Conservation (phyloP, 2,113 vertebrate species). For the Paracanthobrama guichenoti region DNA sequence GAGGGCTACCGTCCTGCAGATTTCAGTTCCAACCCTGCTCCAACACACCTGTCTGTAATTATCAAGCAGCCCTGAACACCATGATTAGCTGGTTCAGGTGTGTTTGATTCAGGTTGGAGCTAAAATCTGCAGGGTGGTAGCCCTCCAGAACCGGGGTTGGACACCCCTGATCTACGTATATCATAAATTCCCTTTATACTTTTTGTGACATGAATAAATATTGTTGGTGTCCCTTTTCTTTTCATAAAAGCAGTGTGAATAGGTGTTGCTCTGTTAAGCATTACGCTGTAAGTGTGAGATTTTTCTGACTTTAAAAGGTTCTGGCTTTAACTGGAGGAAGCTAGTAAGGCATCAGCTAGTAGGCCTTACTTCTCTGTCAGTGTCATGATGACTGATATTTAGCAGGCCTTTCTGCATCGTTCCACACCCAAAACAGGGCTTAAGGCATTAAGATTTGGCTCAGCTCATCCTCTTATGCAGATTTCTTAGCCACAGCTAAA, state of each 20-base stretch:
- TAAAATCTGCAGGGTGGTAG: too few species aligned
- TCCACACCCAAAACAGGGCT: background rate
- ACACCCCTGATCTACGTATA: too few species aligned
- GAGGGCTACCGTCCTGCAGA: too few species aligned
- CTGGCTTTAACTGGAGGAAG: background rate
- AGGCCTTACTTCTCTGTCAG: background rate
- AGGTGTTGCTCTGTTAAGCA: background rate
- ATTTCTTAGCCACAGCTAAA: slow-evolving; percentile 83
- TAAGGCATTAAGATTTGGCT: slow-evolving; percentile 78
- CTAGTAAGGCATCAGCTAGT: slow-evolving; percentile 7
- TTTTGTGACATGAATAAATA: background rate
- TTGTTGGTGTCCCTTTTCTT: background rate
- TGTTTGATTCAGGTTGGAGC: too few species aligned
- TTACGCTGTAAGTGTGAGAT: background rate
- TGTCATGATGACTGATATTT: background rate
- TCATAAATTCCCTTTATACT: background rate
- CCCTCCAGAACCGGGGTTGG: too few species aligned
- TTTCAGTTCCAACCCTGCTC: too few species aligned
- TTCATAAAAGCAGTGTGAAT: background rate
- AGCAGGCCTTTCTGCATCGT: too few species aligned
- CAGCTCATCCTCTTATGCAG: slow-evolving; percentile 49
- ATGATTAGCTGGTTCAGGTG: too few species aligned
- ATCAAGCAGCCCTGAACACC: too few species aligned
- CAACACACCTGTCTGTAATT: too few species aligned
- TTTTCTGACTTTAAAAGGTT: background rate